These are phyloP conservation scores for Caenorhabditis drosophilae DNA, from an alignment of 2,888 invertebrate species.

Conservation along the genomic window DNA sequence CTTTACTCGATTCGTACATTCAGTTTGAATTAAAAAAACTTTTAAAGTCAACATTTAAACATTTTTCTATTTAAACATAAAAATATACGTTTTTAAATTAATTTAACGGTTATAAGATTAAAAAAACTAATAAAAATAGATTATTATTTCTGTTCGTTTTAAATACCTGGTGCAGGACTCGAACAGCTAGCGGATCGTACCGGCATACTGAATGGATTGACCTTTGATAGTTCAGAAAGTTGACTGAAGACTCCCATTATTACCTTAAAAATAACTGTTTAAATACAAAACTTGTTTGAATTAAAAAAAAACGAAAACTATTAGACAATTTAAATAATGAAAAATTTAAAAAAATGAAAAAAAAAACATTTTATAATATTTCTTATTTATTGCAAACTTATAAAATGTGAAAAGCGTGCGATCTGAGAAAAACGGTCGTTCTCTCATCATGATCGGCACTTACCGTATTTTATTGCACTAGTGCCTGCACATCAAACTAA, in stretches of 20 bases:
- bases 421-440: constrained; percentile 16
- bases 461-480: constrained; percentile 14
- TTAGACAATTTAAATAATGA: not conserved
- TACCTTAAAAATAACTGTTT: constrained; percentile 27
- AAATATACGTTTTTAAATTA: not conserved
- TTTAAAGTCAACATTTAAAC: not conserved
- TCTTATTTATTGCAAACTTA: not conserved
- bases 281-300: not conserved
- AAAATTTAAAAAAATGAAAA: constrained; percentile 1
- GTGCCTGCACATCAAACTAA: constrained; percentile 38
- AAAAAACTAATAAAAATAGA: not conserved
- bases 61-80: not conserved
- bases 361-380: no score
- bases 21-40: not conserved
- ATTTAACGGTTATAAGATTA: not conserved
- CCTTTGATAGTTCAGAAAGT: constrained; percentile 52
- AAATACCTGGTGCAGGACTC: constrained; percentile 13
- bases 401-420: no score
- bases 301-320: not conserved
- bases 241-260: constrained; percentile 63
- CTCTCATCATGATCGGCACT: constrained; percentile 35
- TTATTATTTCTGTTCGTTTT: no score
- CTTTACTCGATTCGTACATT: no score
- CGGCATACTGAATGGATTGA: constrained; percentile 63
- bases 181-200: constrained; percentile 55